Conservation (phyloP, 2,888 invertebrate genomes). For the Rhimphoctona megacephalus region DNA sequence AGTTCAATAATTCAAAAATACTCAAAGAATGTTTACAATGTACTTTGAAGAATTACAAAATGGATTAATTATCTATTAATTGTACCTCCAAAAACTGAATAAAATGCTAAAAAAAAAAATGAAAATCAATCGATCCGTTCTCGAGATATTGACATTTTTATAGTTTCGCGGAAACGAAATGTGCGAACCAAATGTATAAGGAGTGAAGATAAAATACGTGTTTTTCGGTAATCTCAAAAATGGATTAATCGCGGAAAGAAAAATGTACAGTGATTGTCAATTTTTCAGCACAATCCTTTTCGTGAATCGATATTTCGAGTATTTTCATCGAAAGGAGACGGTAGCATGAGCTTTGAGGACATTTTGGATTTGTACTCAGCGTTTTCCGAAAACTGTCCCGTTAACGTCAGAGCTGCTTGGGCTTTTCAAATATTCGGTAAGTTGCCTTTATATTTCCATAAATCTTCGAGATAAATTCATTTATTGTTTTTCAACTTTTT, state of each 20-base stretch:
- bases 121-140: neutral
- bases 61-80: neutral
- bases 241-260: neutral
- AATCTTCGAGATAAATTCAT: neutral
- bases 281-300: conserved; percentile 90
- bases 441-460: neutral
- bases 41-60: neutral
- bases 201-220: neutral
- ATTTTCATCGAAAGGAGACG: conserved; percentile 90
- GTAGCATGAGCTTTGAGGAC: conserved; percentile 91
- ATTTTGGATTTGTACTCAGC: conserved; percentile 91
- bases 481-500: neutral
- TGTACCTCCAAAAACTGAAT: too few relatives aligned
- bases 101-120: neutral
- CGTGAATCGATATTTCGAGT: conserved; percentile 90
- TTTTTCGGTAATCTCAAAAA: neutral
- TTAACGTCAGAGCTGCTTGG: conserved; percentile 90
- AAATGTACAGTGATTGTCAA: conserved; percentile 74
- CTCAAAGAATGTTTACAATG: neutral
- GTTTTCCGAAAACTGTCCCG: conserved; percentile 90
- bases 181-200: neutral
- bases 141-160: neutral
- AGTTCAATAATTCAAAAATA: conserved; percentile 25
- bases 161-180: neutral
- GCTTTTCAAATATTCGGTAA: conserved; percentile 92